Percentiles rank a stretch among this genome's conserved stretches.
Evolutionary conservation across 2,797 vertebrate species (phyloP).

Genomic region (Chaetodon trifasciatus): DNA sequence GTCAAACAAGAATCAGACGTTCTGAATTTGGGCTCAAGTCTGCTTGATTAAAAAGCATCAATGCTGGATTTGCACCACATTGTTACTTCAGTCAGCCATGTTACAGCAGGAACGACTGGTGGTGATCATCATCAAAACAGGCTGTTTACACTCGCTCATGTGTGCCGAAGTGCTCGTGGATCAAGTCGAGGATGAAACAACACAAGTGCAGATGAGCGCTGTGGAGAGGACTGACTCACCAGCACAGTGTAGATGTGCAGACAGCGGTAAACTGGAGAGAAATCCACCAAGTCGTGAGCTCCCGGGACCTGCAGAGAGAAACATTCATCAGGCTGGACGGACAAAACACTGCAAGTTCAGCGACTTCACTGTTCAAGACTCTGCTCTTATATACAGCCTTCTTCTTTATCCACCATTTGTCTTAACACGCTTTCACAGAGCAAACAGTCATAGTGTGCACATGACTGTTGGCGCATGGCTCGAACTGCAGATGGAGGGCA

Average conservation of each 20-base stretch:
- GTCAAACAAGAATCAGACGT: not conserved
- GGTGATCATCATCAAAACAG: not conserved
- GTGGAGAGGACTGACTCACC: conserved; percentile 84
- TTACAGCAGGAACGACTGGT: too few species aligned
- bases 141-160: not conserved
- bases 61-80: not conserved
- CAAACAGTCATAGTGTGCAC: too few species aligned
- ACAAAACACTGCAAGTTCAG: not conserved
- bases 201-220: fast-evolving
- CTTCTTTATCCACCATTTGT: too few species aligned
- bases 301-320: conserved; percentile 87
- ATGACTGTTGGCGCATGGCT: too few species aligned
- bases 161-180: not conserved
- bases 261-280: conserved; percentile 96
- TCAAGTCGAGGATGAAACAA: not conserved
- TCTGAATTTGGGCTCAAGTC: not conserved
- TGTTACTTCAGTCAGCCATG: not conserved
- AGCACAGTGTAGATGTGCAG: conserved; percentile 96
- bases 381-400: too few species aligned
- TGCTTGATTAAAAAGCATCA: not conserved
- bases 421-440: not conserved
- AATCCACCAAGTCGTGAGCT: conserved; percentile 96
- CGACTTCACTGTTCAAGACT: not conserved
- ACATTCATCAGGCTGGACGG: not conserved
- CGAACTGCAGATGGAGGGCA: too few species aligned